These are phyloP conservation scores for Goniozus legneri DNA, from an alignment of 1,140 invertebrate species.

Conservation along the genomic window DNA sequence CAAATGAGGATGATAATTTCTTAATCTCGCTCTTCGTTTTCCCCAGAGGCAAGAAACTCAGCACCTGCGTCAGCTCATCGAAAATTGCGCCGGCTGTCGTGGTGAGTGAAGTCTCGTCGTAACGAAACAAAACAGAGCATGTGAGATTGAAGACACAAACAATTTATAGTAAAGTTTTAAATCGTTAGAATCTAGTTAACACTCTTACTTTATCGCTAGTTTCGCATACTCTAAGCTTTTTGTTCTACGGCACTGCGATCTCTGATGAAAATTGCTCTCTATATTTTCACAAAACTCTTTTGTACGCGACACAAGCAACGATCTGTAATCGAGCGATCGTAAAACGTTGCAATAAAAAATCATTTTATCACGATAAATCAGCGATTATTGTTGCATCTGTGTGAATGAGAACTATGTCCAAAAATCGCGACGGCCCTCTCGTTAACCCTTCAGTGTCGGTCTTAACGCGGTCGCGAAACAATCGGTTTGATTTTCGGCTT, in stretches of 20 bases:
- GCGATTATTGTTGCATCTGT: no score
- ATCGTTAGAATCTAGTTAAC: no score
- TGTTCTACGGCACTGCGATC: not conserved
- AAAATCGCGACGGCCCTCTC: not conserved
- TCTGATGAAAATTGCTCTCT: no score
- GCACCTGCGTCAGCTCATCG: slow-evolving; percentile 66
- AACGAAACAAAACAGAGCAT: slow-evolving; percentile 1
- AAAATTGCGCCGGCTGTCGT: slow-evolving; percentile 73
- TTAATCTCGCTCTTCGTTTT: slow-evolving; percentile 6
- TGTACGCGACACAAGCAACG: slow-evolving; percentile 14
- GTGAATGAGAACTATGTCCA: no score
- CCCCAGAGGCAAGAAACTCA: slow-evolving; percentile 70
- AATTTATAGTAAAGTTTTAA: not conserved
- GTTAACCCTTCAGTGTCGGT: not conserved
- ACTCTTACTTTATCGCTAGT: no score
- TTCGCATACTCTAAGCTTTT: no score
- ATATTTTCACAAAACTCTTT: no score
- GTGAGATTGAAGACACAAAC: not conserved
- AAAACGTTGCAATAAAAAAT: slow-evolving; percentile 25
- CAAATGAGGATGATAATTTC: not conserved
- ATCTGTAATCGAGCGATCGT: slow-evolving; percentile 16
- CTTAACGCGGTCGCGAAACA: not conserved
- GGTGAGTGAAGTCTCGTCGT: slow-evolving; percentile 33
- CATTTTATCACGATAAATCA: no score
- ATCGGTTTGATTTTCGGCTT: not conserved